These are phyloP conservation scores for Diplosoma virens DNA, from an alignment of 23 tunicate genomes.

Conservation along the genomic window DNA sequence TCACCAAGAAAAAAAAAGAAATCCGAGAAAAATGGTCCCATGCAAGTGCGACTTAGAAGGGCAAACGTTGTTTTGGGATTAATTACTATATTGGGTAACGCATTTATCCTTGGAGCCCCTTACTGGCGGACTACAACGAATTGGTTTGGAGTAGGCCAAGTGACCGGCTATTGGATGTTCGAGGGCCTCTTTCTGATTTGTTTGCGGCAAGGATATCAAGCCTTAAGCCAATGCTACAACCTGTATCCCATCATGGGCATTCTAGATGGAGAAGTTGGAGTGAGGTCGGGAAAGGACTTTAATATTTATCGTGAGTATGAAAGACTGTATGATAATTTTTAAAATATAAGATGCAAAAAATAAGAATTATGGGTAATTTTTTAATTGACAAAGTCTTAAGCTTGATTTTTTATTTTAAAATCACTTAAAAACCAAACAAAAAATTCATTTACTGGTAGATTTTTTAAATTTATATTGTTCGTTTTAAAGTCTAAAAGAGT, in stretches of 20 bases:
- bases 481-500: too few species aligned
- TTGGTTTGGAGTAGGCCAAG: constrained; percentile 10
- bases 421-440: too few species aligned
- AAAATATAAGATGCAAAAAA: too few species aligned
- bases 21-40: constrained; percentile 15
- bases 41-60: neutral
- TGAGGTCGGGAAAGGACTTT: constrained; percentile 34
- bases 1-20: neutral
- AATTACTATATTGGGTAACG: neutral
- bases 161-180: constrained; percentile 43
- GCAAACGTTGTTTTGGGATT: constrained; percentile 21
- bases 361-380: too few species aligned
- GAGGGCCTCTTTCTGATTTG: constrained; percentile 70
- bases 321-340: too few species aligned
- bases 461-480: too few species aligned
- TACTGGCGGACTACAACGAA: constrained; percentile 43
- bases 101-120: constrained; percentile 52
- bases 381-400: too few species aligned
- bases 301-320: constrained; percentile 47
- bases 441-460: too few species aligned
- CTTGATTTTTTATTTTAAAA: too few species aligned
- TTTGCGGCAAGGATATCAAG: constrained; percentile 19
- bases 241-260: constrained; percentile 52
- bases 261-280: constrained; percentile 18
- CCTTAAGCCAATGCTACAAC: constrained; percentile 47